A percentile compares a stretch with the other conserved stretches of the same genome.
These are phyloP conservation scores for Eclectus roratus DNA, from an alignment of 2,113 vertebrate species.

Conservation along the genomic window DNA sequence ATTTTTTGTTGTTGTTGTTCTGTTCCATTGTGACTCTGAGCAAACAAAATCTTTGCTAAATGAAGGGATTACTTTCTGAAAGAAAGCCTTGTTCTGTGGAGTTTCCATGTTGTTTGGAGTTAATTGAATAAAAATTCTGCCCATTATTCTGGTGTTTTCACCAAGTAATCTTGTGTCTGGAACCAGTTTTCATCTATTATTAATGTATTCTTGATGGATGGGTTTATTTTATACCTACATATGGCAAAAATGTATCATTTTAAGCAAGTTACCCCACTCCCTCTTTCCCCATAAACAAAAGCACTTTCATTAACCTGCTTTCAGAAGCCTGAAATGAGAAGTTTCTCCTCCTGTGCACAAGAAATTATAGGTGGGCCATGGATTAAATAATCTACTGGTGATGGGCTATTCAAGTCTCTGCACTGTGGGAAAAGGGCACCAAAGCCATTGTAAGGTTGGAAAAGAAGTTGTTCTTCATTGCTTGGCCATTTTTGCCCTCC, in stretches of 20 bases:
- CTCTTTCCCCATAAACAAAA: constrained; percentile 29
- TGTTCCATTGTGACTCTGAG: constrained; percentile 7
- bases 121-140: constrained; percentile 42
- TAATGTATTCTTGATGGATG: constrained; percentile 43
- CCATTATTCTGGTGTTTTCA: constrained; percentile 48
- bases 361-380: constrained; percentile 8
- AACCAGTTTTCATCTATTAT: constrained; percentile 58
- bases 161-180: constrained; percentile 38
- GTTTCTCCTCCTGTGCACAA: constrained; percentile 10
- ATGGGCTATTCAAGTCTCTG: neutral
- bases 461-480: neutral
- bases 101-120: constrained; percentile 55
- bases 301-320: constrained; percentile 44
- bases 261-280: constrained; percentile 10
- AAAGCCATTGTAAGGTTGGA: neutral
- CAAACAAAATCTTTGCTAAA: constrained; percentile 64
- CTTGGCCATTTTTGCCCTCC: neutral
- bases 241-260: constrained; percentile 25
- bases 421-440: neutral
- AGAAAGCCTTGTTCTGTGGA: constrained; percentile 34
- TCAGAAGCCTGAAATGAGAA: constrained; percentile 26
- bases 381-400: constrained; percentile 17
- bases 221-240: constrained; percentile 51
- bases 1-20: neutral
- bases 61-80: constrained; percentile 63